Percentiles rank a stretch among this genome's conserved stretches.
Evolutionary conservation across 2,797 vertebrate species (phyloP).

Genomic region (Sebastes hopkinsi): DNA sequence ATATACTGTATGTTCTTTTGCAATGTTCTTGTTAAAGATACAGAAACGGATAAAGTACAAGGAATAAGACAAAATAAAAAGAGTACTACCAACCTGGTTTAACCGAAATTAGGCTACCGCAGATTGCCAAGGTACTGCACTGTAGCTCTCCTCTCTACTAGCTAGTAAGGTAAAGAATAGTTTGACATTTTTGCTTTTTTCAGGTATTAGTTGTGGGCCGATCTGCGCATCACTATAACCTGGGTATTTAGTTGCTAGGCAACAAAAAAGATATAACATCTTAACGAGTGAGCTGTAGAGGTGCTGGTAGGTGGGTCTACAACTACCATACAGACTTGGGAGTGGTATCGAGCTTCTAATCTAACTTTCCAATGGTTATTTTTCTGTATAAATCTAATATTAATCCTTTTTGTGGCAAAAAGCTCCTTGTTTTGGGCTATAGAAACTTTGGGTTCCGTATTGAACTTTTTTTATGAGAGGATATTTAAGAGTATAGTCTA

Average conservation of each 20-base stretch:
- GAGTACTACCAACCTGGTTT: not conserved
- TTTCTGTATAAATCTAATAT: not conserved
- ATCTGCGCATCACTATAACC: no score
- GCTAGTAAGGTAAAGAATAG: not conserved
- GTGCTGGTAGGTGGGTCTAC: no score
- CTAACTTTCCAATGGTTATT: not conserved
- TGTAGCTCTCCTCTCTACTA: not conserved
- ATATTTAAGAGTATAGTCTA: conserved; percentile 17
- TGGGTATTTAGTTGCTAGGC: not conserved
- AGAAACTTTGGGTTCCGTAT: not conserved
- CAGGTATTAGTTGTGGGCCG: fast-evolving
- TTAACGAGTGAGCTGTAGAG: no score
- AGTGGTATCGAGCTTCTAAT: not conserved
- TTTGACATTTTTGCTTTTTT: not conserved
- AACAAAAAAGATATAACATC: not conserved
- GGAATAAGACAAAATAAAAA: not conserved
- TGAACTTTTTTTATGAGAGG: conserved; percentile 20
- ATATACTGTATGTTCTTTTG: not conserved
- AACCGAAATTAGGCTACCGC: not conserved
- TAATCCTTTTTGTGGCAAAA: not conserved
- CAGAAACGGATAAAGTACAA: not conserved
- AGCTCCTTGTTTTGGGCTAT: not conserved
- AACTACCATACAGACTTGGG: no score
- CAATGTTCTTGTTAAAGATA: not conserved
- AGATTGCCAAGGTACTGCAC: not conserved